Percentiles rank a stretch among this genome's conserved stretches.
Conservation (phyloP, 2,888 invertebrate species). For the Sarcophaga caerulescens region DNA sequence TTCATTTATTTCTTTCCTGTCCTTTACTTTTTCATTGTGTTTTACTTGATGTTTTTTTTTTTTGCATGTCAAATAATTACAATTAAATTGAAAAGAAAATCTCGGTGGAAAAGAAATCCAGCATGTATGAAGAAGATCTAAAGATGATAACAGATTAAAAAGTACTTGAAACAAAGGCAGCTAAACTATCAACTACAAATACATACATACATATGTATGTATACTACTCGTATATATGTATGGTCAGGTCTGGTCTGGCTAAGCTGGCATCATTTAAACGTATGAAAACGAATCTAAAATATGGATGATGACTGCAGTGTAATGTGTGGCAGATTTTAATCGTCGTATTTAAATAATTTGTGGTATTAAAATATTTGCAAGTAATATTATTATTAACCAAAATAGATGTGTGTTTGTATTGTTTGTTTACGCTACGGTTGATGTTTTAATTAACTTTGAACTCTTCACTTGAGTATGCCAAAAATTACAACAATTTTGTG, state of each 20-base stretch:
- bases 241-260: too few relatives aligned
- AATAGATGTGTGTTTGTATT: not conserved
- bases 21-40: not conserved
- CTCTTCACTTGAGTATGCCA: conserved; percentile 4
- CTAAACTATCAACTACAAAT: too few relatives aligned
- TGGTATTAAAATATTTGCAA: conserved; percentile 25
- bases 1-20: not conserved
- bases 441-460: conserved; percentile 46
- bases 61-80: conserved; percentile 58
- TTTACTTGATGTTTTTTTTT: conserved; percentile 23
- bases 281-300: too few relatives aligned
- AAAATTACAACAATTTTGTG: too few relatives aligned
- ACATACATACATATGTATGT: too few relatives aligned
- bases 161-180: conserved; percentile 5
- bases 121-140: not conserved
- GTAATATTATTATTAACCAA: conserved; percentile 11
- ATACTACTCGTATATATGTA: too few relatives aligned
- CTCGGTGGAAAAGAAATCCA: not conserved
- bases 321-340: not conserved
- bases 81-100: conserved; percentile 29
- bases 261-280: too few relatives aligned
- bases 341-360: conserved; percentile 29
- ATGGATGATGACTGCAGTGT: not conserved
- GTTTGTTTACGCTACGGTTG: conserved; percentile 3
- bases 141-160: conserved; percentile 57